A percentile compares a stretch with the other conserved stretches of the same genome.
Evolutionary conservation across 2,888 invertebrate genomes (phyloP).

Genomic region (Drosophila anomelani): DNA sequence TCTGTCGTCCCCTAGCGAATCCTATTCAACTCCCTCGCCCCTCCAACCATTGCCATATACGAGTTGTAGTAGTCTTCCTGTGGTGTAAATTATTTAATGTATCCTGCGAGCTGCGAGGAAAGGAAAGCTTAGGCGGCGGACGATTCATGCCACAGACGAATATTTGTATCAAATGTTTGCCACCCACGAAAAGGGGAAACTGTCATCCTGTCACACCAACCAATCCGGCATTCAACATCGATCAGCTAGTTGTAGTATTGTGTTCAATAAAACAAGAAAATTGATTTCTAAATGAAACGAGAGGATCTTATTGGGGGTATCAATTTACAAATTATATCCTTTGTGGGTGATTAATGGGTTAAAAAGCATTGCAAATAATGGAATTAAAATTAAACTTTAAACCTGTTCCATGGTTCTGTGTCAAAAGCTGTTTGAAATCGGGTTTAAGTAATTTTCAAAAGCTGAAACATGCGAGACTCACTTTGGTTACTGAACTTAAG

Average conservation of each 20-base stretch:
- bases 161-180: conserved; percentile 83
- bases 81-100: conserved; percentile 62
- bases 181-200: conserved; percentile 21
- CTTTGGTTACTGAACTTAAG: neutral
- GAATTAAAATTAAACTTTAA: neutral
- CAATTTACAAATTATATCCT: neutral
- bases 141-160: conserved; percentile 58
- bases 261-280: conserved; percentile 74
- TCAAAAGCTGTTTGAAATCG: conserved; percentile 29
- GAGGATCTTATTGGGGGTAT: neutral
- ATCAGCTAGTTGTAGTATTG: conserved; percentile 65
- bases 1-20: conserved; percentile 56
- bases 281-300: conserved; percentile 49
- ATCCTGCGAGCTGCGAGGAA: conserved; percentile 14
- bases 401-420: neutral
- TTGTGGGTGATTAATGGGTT: neutral
- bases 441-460: neutral
- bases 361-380: too few species aligned
- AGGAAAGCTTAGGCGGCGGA: conserved; percentile 12
- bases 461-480: neutral
- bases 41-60: conserved; percentile 65
- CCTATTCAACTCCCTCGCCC: conserved; percentile 52
- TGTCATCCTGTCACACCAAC: conserved; percentile 40
- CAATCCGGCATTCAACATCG: conserved; percentile 55
- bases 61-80: conserved; percentile 40